These are phyloP conservation scores for Pseudanteris insignis DNA, from an alignment of 2,888 invertebrate genomes.

Conservation along the genomic window DNA sequence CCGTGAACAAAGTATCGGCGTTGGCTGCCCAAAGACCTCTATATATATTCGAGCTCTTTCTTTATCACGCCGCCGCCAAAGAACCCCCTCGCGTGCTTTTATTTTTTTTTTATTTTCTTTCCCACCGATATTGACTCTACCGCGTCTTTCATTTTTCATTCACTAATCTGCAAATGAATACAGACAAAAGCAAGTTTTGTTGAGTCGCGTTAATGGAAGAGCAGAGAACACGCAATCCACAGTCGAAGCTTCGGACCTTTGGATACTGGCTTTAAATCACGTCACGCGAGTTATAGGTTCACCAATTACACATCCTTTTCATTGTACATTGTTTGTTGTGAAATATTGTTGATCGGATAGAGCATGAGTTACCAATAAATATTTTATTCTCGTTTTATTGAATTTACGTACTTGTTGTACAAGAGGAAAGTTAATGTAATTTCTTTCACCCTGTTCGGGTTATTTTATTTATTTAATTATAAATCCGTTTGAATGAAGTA, in stretches of 20 bases:
- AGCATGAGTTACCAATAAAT: conserved; percentile 19
- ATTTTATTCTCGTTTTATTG: no score
- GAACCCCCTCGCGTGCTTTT: conserved; percentile 2
- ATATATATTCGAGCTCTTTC: conserved; percentile 4
- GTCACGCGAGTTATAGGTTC: background rate
- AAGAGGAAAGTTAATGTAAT: no score
- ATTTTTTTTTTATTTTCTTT: conserved; percentile 1
- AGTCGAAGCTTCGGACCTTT: conserved; percentile 6
- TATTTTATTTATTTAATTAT: no score
- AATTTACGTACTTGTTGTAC: no score
- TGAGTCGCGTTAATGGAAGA: conserved; percentile 30
- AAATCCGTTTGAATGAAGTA: no score
- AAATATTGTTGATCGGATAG: no score
- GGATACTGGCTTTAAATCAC: background rate
- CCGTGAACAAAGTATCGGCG: background rate
- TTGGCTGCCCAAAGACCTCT: background rate
- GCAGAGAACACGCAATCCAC: conserved; percentile 16
- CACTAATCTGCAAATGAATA: conserved; percentile 28
- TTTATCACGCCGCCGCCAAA: conserved; percentile 8
- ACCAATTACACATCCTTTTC: conserved; percentile 5
- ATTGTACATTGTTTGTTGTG: no score
- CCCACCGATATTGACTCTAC: conserved; percentile 17
- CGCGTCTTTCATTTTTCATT: conserved; percentile 24
- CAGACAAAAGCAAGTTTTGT: conserved; percentile 28
- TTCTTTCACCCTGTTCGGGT: no score